Base-by-base conservation (phyloP, 2,888 invertebrate genomes). In the Aspidapion aeneum region DNA sequence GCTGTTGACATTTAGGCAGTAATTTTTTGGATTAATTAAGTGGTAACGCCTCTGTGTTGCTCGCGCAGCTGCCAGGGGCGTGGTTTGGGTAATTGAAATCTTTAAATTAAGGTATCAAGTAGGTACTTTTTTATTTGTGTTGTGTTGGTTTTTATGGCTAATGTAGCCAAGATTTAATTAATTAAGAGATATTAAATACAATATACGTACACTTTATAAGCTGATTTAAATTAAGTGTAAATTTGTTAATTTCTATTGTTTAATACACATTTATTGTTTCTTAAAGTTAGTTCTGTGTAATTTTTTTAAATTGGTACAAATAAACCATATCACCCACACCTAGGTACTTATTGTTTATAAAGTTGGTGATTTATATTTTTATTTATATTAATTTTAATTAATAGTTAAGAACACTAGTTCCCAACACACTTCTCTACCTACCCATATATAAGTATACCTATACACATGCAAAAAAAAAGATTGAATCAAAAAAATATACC, bases 51-150 rank as follows among this genome's bases (percentile, higher is more conserved):
- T 71, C 57, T 18, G 1, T 12, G 59, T 12, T 75, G 76, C 75
- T 75, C 74, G 74, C 77, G 77, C 75, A 69, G 16, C 16, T 7
- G 18, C 20, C n/a, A 62, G 55, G 63, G 74, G 75, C 73, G 75
- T 73, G 65, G 70, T 67, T 63, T 17, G 48, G 58, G 61, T 65
- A 68, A 65, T 69, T 70, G 73, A 75, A 73, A 71, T 68, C 69
- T 64, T 69, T 71, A 74, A 75, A 76, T 74, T 74, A 72, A 73
- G 73, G 74, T 74, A 73, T 73, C 72, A 73, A 71, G 69, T 63
- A 69, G 68, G 69, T 67, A 66, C 66, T 70, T 69, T 70, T 68
- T 65, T 68, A 68, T 71, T 72, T 72, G 73, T 70, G 70, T 72
- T 71, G 67, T 68, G 63, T 66, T 69, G 35, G 35, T 3, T 35